phyloP scores from a whole-genome alignment of 2,797 vertebrate genomes.

The Lagodon rhomboides region DNA sequence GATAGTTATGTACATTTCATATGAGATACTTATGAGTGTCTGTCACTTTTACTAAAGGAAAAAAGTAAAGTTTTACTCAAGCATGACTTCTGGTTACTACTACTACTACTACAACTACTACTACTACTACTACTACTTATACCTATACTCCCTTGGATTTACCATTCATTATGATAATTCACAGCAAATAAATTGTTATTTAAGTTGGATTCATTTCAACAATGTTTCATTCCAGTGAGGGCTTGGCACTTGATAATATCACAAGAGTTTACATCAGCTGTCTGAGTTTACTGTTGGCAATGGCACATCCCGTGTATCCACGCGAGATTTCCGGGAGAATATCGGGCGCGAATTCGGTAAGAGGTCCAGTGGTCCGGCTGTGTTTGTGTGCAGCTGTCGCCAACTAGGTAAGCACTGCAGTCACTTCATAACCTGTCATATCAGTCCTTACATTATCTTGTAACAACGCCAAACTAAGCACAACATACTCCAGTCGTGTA shows the following conservation, averaged over 20 bases:
- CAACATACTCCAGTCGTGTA: background rate
- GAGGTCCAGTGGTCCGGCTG: background rate
- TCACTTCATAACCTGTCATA: background rate
- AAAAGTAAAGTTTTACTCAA: too few relatives aligned
- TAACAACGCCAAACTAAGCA: background rate
- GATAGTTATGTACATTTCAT: too few relatives aligned
- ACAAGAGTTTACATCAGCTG: background rate
- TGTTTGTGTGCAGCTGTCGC: background rate
- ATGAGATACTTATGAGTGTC: too few relatives aligned
- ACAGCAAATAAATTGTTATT: background rate
- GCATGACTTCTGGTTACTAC: too few relatives aligned
- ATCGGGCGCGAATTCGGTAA: slow-evolving; percentile 58
- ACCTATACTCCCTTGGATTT: background rate
- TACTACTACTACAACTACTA: too few relatives aligned
- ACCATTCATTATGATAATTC: background rate
- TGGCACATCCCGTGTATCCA: slow-evolving; percentile 2
- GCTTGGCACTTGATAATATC: too few relatives aligned
- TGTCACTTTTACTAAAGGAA: too few relatives aligned
- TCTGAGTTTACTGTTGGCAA: background rate
- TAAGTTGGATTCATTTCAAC: background rate
- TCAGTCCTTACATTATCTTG: fast-evolving
- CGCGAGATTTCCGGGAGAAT: slow-evolving; percentile 50
- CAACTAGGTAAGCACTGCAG: slow-evolving; percentile 21
- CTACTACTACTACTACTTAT: too few relatives aligned
- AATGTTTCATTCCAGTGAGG: background rate